Base-by-base conservation (phyloP, 2,797 vertebrate species). In the Agapornis canus region DNA sequence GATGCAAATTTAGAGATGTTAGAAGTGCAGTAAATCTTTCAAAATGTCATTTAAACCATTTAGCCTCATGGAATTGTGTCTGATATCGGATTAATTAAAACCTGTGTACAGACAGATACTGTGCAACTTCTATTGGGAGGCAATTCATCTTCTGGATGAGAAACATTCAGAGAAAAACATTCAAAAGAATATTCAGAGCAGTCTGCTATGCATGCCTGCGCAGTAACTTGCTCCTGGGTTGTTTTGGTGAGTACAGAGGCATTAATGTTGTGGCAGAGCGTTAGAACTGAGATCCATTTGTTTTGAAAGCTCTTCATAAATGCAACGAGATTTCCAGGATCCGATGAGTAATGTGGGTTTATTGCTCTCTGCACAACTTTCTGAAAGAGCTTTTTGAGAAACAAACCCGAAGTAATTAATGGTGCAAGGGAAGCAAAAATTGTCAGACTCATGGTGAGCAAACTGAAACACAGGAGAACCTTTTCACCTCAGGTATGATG, bases 311-410 rank as follows among this genome's bases (percentile, higher is more conserved):
- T 91, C 51, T 87, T 92, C 82, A 78, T 91, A 93, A 83, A 92
- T 90, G 89, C 76, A 87, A 63, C 0, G 1, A 85, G 92, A 96
- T 94, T 96, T 96, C 96, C 95, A 93, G 94, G 83, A 95, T 89
- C 86, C 9, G 80, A 92, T 97, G 95, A 96, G 88, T 96, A 97
- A 97, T 94, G 37, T 13, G 0, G 92, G 82, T 90, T 96, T 97
- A 89, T 93, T 95, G 80, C 87, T 69, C 61, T 84, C 85, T 39
- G 69, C 42, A 65, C 66, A 70, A 73, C 75, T 84, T 89, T 92
- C 83, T 97, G 94, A 97, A 97, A 95, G 95, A 77, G 86, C 86
- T 94, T 95, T 96, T 96, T 96, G 89, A 96, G 90, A 94, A 95
- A 86, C 35, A 88, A 87, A 73, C 87, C 86, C 76, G 9, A 90